Base-by-base conservation (phyloP, 2,113 vertebrate species). In the Colius striatus region DNA sequence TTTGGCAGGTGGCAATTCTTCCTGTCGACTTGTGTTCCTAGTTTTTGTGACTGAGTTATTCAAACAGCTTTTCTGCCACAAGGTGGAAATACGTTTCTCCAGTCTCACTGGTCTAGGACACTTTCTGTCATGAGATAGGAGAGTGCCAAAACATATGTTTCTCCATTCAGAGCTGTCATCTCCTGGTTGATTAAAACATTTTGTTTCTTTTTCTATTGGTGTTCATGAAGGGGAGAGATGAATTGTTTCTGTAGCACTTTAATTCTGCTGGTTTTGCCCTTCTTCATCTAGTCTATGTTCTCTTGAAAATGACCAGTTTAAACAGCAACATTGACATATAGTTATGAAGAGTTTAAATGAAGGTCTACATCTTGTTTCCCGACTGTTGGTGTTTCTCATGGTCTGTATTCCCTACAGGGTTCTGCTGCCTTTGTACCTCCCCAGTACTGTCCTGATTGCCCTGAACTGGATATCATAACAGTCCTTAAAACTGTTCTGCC, bases 71-170 rank as follows among this genome's bases (percentile, higher is more conserved):
- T 90, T 93, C 82, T 90, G 63, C 71, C 51, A 71, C 1, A 3
- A 34, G 26, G 54, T 80, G 21, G 38, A 96, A 91, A 13, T 74
- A 85, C 66, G 22, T 66, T 16, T 84, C 63, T 77, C 43, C 13
- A 12, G 88, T 75, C 51, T 81, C 62, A 25, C 38, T 45, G 60
- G 86, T 74, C 50, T 36, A 65, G 92, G 75, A 84, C n/a, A 41
- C 43, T 86, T 91, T 91, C 65, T 86, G 57, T 86, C 72, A 68
- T 20, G 60, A 86, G 82, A 90, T 47, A 86, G 48, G 68, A 88
- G 65, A 95, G 90, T 95, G 93, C 92, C 93, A 94, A 95, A 89
- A 27, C 27, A 1, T 4, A 23, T 29, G 26, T 34, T 90, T 27
- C 30, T 83, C 41, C 19, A 29, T 45, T 86, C 73, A 68, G 48